These are phyloP conservation scores for Drosophila cyrtoloma DNA, from an alignment of 2,888 invertebrate species.

Conservation along the genomic window DNA sequence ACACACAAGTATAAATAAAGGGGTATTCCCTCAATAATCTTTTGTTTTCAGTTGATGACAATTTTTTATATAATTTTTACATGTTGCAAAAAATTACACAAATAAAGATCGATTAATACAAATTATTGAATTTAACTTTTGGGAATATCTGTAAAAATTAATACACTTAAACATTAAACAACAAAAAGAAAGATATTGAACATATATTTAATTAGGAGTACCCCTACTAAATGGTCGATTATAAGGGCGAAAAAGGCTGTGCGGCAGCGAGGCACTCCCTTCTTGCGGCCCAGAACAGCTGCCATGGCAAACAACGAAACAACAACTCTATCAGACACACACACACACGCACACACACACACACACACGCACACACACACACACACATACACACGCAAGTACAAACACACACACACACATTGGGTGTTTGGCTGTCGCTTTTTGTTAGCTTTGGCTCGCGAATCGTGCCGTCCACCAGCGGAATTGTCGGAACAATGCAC, in stretches of 20 bases:
- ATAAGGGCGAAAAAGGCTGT: not conserved
- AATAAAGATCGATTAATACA: not conserved
- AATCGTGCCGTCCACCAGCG: slow-evolving; percentile 16
- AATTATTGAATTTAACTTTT: not conserved
- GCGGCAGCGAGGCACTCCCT: slow-evolving; percentile 27
- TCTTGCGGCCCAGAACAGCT: slow-evolving; percentile 44
- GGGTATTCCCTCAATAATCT: slow-evolving; percentile 29
- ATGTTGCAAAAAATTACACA: not conserved
- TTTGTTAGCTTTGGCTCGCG: slow-evolving; percentile 14
- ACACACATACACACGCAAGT: slow-evolving; percentile 5
- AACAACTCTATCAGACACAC: slow-evolving; percentile 25
- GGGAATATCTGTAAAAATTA: fast-evolving
- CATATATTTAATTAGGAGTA: slow-evolving; percentile 17
- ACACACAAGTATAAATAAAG: not conserved
- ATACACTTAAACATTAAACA: not conserved
- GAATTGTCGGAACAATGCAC: slow-evolving; percentile 45
- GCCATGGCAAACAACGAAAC: slow-evolving; percentile 59
- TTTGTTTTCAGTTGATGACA: not conserved
- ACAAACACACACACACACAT: slow-evolving; percentile 9
- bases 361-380: not conserved
- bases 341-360: not conserved
- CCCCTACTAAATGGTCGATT: slow-evolving; percentile 18
- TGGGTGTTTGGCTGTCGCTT: slow-evolving; percentile 24
- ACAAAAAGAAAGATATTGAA: not conserved
- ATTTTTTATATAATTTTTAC: not conserved